Evolutionary conservation across 1,140 invertebrate species (phyloP), one percentile per base, ranked within the genome.

Genomic region (Ctenoplectra terminalis): DNA sequence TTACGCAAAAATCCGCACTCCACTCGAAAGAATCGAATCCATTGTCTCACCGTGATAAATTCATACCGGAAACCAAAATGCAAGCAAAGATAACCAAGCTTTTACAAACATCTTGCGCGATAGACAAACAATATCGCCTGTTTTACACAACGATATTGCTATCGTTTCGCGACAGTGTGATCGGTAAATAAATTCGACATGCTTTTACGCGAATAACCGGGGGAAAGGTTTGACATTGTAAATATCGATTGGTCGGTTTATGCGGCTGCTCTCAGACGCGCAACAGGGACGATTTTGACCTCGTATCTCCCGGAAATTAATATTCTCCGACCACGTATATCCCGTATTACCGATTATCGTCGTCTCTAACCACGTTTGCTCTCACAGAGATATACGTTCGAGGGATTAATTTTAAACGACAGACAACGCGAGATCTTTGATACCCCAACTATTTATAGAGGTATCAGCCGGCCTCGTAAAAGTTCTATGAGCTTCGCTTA

Each of bases 261-360:
- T 20, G 26, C n/a, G 67, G 34, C 37, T 46, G 75, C 60, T 66
- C 66, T 66, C 29, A 75, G 40, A 56, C 29, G 50, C 60, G 40
- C 26, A 40, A 48, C 40, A 15, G 71, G 78, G 61, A 74, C 58
- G 64, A 81, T 81, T 81, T 58, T 8, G 52, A 56, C 46, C 69
- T 34, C 29, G 6, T 26, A 13, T 26, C 26, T 26, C 37, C 58
- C 75, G 74, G 66, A 86, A 83, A 80, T 86, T 87, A 87, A 87
- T 87, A 87, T 86, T 84, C 69, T 71, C 74, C 61, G 52, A 54
- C 73, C 76, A 73, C 85, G 86, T 84, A 84, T 84, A 87, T 84
- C 70, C 71, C 73, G 72, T 87, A 87, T 83, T 72, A 69, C 72
- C 70, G 86, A 87, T 87, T 87, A 87, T 87, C 77, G 81, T 87